Conservation (phyloP, 2,888 invertebrate genomes). For the Lasioglossum pauxillum region DNA sequence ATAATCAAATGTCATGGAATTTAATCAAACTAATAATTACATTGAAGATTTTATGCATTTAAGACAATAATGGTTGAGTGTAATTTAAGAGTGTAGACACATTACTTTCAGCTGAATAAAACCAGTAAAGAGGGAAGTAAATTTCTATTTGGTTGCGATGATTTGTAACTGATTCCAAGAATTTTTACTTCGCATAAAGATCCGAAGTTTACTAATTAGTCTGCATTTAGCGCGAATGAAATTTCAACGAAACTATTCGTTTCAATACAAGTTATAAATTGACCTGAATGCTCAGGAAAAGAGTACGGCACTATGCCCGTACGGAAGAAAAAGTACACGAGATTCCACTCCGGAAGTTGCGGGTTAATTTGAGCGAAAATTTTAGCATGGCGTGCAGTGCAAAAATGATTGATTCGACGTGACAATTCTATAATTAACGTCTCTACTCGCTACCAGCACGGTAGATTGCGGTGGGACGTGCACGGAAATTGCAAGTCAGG, state of each 20-base stretch:
- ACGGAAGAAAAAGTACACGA: neutral
- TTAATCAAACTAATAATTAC: neutral
- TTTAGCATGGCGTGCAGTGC: neutral
- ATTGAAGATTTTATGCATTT: no score
- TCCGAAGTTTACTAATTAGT: neutral
- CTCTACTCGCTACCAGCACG: neutral
- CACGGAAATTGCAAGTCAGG: neutral
- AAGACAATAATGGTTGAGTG: no score
- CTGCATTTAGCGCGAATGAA: neutral
- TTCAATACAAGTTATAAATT: neutral
- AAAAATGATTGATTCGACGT: constrained; percentile 3
- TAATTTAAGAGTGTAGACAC: no score
- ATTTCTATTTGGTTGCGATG: no score
- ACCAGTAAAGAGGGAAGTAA: no score
- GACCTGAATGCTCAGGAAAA: neutral
- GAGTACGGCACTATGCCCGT: neutral
- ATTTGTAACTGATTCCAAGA: neutral
- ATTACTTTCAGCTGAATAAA: neutral
- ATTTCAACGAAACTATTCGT: neutral
- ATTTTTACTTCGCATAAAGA: neutral
- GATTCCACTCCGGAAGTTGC: neutral
- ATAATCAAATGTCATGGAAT: neutral
- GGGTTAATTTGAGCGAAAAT: neutral
- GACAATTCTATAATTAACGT: neutral
- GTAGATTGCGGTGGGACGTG: neutral